Conservation (phyloP, 92 coral and sea anemone genomes). For the Zoanthus solanderi region DNA sequence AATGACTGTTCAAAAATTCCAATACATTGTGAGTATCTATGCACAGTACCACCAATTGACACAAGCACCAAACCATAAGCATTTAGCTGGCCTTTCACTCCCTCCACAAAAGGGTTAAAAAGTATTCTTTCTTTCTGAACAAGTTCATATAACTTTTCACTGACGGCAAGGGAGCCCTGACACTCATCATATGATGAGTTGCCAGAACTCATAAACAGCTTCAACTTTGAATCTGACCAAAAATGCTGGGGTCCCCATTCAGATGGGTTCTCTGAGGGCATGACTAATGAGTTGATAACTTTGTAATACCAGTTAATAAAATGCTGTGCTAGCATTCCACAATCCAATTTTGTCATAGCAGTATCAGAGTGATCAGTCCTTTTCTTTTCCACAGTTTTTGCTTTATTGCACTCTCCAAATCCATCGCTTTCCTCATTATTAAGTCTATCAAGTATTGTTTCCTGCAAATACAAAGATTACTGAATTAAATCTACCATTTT, state of each 20-base stretch:
- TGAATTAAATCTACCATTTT: neutral
- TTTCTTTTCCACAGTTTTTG: neutral
- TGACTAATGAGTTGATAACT: constrained; percentile 64
- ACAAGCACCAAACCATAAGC: constrained; percentile 88
- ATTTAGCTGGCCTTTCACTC: constrained; percentile 78
- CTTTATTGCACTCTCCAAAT: neutral
- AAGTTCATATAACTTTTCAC: constrained; percentile 78
- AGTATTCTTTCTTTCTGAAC: constrained; percentile 76
- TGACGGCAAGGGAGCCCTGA: constrained; percentile 82
- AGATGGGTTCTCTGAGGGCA: constrained; percentile 18
- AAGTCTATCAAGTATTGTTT: neutral
- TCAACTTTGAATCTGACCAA: constrained; percentile 88
- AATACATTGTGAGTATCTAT: constrained; percentile 76
- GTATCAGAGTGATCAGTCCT: neutral
- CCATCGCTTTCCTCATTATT: neutral
- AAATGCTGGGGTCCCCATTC: constrained; percentile 97
- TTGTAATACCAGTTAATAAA: constrained; percentile 91
- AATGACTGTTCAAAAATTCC: constrained; percentile 97
- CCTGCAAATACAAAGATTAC: neutral
- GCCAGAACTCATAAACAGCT: constrained; percentile 73
- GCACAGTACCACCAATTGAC: constrained; percentile 92
- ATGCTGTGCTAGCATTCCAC: constrained; percentile 76
- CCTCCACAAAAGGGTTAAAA: constrained; percentile 80
- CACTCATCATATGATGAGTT: constrained; percentile 66
- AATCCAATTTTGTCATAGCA: constrained; percentile 50